These are phyloP conservation scores for Gryon sp. DNA, from an alignment of 1,140 invertebrate species.

Conservation along the genomic window DNA sequence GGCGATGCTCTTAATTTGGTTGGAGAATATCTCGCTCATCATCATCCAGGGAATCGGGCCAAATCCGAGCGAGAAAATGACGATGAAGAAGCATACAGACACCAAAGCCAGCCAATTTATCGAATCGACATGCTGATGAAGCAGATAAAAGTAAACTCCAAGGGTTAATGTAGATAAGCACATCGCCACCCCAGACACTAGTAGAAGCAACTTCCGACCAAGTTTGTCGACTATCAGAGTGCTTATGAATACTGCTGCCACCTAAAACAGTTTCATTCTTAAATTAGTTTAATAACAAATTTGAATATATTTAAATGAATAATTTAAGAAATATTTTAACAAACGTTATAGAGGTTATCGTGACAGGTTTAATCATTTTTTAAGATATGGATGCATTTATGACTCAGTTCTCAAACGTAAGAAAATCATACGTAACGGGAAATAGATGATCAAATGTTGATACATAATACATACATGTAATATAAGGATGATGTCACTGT, in stretches of 20 bases:
- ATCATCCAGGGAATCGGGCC: conserved; percentile 91
- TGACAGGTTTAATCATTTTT: too few species aligned
- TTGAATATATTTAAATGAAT: neutral
- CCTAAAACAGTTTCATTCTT: too few species aligned
- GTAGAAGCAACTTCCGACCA: conserved; percentile 86
- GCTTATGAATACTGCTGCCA: conserved; percentile 85
- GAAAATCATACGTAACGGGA: too few species aligned
- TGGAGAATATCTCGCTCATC: conserved; percentile 85
- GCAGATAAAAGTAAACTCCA: conserved; percentile 84
- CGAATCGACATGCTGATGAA: conserved; percentile 76
- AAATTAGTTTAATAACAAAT: too few species aligned
- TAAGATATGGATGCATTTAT: too few species aligned
- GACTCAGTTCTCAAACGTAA: too few species aligned
- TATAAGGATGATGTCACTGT: too few species aligned
- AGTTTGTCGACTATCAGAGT: conserved; percentile 87
- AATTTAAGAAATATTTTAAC: too few species aligned
- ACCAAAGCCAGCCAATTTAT: conserved; percentile 87
- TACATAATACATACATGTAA: too few species aligned
- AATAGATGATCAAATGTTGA: too few species aligned
- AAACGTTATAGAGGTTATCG: too few species aligned
- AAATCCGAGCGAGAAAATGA: conserved; percentile 88
- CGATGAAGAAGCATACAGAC: conserved; percentile 86
- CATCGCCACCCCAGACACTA: conserved; percentile 84
- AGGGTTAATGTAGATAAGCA: conserved; percentile 81
- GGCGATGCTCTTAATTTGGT: conserved; percentile 88